Evolutionary conservation across 2,797 vertebrate species (phyloP).

Genomic region (Gallinago nigripennis): DNA sequence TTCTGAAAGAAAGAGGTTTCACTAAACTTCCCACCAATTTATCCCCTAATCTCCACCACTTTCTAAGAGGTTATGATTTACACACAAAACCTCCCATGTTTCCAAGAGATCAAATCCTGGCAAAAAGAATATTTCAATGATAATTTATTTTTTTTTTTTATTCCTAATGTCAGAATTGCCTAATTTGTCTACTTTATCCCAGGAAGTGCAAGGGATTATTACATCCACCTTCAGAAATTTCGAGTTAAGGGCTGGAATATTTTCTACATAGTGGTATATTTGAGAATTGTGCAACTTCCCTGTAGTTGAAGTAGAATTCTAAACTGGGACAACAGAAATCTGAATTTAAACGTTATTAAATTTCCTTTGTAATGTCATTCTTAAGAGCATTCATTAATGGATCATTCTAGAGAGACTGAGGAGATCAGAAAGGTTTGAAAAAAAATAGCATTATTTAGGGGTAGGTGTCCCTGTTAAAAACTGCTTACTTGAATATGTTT

Average conservation of each 20-base stretch:
- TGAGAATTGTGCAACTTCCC: neutral
- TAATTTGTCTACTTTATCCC: neutral
- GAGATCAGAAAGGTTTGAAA: neutral
- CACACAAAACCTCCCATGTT: neutral
- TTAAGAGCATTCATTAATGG: rapidly evolving
- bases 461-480: neutral
- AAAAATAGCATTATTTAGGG: neutral
- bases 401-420: neutral
- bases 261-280: neutral
- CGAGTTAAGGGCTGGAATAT: neutral
- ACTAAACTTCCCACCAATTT: neutral
- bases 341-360: neutral
- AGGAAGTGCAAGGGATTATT: neutral
- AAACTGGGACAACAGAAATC: neutral
- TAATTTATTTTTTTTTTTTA: neutral
- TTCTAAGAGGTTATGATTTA: neutral
- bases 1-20: neutral
- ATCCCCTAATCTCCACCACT: neutral
- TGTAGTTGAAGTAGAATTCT: neutral
- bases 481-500: neutral
- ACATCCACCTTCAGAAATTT: neutral
- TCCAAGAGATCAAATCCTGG: neutral
- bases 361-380: neutral
- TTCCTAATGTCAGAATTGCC: neutral
- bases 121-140: neutral